These are phyloP conservation scores for Oeneis ivallda DNA, from an alignment of 2,888 invertebrate genomes.

Conservation along the genomic window DNA sequence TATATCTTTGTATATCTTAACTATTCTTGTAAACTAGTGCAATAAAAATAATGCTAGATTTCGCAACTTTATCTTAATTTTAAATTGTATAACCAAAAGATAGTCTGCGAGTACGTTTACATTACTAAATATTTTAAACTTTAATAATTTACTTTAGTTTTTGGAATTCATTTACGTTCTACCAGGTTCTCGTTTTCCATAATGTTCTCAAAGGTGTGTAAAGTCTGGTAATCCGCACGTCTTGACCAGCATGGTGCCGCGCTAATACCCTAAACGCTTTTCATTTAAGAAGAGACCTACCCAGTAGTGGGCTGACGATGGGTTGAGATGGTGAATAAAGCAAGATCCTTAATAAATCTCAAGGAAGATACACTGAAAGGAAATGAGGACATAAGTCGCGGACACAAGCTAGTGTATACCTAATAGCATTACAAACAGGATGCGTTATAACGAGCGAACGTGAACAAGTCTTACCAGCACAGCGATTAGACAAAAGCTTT, in stretches of 20 bases:
- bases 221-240: too few species aligned
- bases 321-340: too few species aligned
- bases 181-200: too few species aligned
- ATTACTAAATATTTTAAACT: too few species aligned
- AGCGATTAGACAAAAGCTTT: slow-evolving; percentile 78
- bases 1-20: background rate
- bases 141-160: too few species aligned
- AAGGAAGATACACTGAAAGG: background rate
- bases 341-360: background rate
- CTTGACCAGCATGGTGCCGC: too few species aligned
- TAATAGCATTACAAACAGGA: slow-evolving; percentile 40
- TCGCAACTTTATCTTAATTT: background rate
- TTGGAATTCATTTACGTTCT: too few species aligned
- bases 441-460: slow-evolving; percentile 37
- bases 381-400: too few species aligned
- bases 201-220: too few species aligned
- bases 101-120: background rate
- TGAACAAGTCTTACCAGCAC: slow-evolving; percentile 56
- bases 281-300: too few species aligned
- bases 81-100: background rate
- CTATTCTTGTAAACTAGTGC: slow-evolving; percentile 1
- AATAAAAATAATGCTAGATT: slow-evolving; percentile 11
- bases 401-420: background rate
- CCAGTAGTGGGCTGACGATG: too few species aligned
- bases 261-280: too few species aligned